Base-by-base conservation (phyloP, 1,140 invertebrate species). In the Fopius arisanus region DNA sequence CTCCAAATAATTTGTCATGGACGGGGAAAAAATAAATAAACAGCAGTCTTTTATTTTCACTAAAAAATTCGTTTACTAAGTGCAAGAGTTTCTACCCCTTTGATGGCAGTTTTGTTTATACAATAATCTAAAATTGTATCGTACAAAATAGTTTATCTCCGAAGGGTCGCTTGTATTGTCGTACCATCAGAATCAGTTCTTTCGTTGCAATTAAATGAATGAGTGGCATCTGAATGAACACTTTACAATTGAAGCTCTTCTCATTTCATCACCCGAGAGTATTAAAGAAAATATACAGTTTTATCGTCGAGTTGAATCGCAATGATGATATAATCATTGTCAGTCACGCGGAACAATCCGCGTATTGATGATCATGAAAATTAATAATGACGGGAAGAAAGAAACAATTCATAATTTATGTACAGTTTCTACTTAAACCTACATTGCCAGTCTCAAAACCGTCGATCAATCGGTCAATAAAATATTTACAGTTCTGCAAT, bases 51-150 rank as follows among this genome's bases (percentile, higher is more conserved):
- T 75, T 12, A 33, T 70, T 70, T 78, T 77, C 78, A 48, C 78
- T 86, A 85, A 75, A 86, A 85, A 87, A 84, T 83, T 86, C 79
- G 81, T 86, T 87, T 86, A 87, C 84, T 73, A 78, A 66, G 68
- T 73, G 75, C 77, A 75, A 73, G 48, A 73, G 59, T 76, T 26
- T 73, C 78, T 72, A 37, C 75, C 75, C 43, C 41, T 77, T 74
- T 69, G 48, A 54, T 74, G 79, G 76, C 63, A 67, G 63, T 67
- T 70, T 82, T 78, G 14, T 77, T 86, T 87, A 82, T 87, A 87
- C 84, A 86, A 83, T 82, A 83, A 82, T 81, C 76, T 69, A 77
- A 71, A 77, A 69, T 31, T 43, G 65, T 59, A 70, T 31, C 41
- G 73, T 66, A 62, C 23, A 31, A 51, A 21, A 51, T 19, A 51